phyloP scores from a whole-genome alignment of 2,113 vertebrate genomes.

The Crypturellus undulatus region DNA sequence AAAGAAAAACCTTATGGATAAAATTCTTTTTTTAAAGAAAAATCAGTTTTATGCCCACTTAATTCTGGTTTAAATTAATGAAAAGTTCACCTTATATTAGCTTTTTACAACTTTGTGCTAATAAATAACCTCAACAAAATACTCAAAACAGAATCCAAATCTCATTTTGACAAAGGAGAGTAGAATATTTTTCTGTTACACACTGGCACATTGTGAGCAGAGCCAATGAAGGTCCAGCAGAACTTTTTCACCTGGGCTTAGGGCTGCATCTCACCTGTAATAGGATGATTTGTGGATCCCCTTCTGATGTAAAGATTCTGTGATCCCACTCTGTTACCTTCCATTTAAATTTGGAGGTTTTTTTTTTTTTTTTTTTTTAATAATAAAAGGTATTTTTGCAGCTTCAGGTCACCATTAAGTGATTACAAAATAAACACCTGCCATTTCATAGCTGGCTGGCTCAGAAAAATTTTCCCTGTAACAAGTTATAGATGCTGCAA shows the following conservation, averaged over 20 bases:
- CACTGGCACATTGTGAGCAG: not conserved
- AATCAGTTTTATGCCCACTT: too few relatives aligned
- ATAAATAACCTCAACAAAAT: not conserved
- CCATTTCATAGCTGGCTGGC: fast-evolving
- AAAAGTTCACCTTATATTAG: not conserved
- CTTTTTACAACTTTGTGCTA: not conserved
- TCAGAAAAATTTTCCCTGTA: not conserved
- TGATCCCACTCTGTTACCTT: too few relatives aligned
- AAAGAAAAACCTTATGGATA: not conserved
- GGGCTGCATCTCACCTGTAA: not conserved
- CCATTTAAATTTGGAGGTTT: not conserved
- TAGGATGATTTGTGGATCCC: not conserved
- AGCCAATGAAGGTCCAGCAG: not conserved
- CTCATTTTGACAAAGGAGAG: not conserved
- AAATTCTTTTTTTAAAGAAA: not conserved
- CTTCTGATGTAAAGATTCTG: not conserved
- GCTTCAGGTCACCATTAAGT: not conserved
- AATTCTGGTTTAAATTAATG: not conserved
- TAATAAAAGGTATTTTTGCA: not conserved
- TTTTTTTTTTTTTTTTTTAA: not conserved
- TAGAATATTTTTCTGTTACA: not conserved
- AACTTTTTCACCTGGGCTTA: fast-evolving
- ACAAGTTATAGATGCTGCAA: fast-evolving
- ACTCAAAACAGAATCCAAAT: not conserved
- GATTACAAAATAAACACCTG: not conserved